Evolutionary conservation across 2,797 vertebrate species (phyloP), one percentile per base, ranked within the genome.

Genomic region (Sebastes flavidus): DNA sequence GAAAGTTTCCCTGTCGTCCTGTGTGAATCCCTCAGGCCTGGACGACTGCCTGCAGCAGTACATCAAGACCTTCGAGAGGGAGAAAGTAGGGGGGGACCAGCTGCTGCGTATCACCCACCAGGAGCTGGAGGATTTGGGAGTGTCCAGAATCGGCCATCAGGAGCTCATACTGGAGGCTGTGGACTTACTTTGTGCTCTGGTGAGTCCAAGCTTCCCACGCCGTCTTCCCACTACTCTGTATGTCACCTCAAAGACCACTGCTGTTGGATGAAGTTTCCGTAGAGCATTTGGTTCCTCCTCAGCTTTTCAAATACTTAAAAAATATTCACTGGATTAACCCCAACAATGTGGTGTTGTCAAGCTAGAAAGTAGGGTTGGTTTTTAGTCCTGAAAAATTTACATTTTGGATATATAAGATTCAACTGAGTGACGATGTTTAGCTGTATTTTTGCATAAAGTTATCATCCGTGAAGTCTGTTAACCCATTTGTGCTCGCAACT

Each of bases 21-120:
- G 63, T 77, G 70, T 76, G 79, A 22, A 67, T 85, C 78, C 63
- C 78, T 83, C 92, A 99, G 99, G 99, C 84, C 96, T 99, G 90
- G 99, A 99, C 88, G 99, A 99, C 89, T 99, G 97, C 92, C 94
- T 99, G 87, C 99, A 98, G 91, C 98, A 99, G 91, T 99, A 99
- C 91, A 98, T 98, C 94, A 98, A 98, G 91, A 99, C 97, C 86
- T 99, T 99, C 66, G 99, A 99, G 87, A 96, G 97, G 84, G 99
- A 99, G 94, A 99, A 98, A 93, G 98, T 99, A 13, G 97, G 97
- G 75, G 99, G 99, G 0, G 99, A 99, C 93, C 98, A 99, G 89
- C 95, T 99, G 78, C 95, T 99, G 52, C 97, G 98, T 11, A 99
- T 99, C 95, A 99, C 98, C 82, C 99, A 99, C 91, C 98, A 99